Evolutionary conservation across 2,888 invertebrate species (phyloP), one percentile per base, ranked within the genome.

Genomic region (Scrobipalpa costella): DNA sequence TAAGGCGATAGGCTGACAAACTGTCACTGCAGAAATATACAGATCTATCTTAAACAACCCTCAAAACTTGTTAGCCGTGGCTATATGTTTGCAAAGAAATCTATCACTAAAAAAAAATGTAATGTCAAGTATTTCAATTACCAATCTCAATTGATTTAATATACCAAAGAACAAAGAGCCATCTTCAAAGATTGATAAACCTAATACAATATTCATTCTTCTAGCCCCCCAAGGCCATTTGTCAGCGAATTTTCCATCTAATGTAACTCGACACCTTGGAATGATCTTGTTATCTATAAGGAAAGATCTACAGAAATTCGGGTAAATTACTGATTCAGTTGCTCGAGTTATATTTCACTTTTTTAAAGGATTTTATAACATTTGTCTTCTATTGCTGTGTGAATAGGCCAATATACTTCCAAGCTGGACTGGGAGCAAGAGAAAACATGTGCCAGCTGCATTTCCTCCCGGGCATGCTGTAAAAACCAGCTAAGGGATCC

Each of bases 241-340:
- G 55, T 63, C 40, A 7, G 5, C 13, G 44, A 64, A 64, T 64
- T 61, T 64, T 64, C 64, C 64, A 47, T 55, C 36, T 57, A 57
- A 61, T 64, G 47, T 52, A 64, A 57, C 38, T 21, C 33, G 50
- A 38, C 58, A 63, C 44, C 55, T 52, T 33, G 34, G 19, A 59
- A 59, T 58, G 19, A 34, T n/a, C 7, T 36, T 33, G 49, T 50
- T 61, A 57, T 57, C 61, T 52, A 52, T 63, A 61, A 63, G 66
- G 62, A 61, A 64, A 65, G 65, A 65, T 64, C 44, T 15, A 50
- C 57, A 49, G 62, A 65, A 67, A 61, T 66, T 69, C 65, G 58
- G 63, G 68, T 67, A 66, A 68, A 69, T 70, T 67, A 67, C 66
- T 44, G n/a, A 44, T 44, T 15, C 44, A n/a, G 44, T 15, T 44